These are phyloP conservation scores for Chesias legatella DNA, from an alignment of 2,888 invertebrate genomes.

Conservation along the genomic window DNA sequence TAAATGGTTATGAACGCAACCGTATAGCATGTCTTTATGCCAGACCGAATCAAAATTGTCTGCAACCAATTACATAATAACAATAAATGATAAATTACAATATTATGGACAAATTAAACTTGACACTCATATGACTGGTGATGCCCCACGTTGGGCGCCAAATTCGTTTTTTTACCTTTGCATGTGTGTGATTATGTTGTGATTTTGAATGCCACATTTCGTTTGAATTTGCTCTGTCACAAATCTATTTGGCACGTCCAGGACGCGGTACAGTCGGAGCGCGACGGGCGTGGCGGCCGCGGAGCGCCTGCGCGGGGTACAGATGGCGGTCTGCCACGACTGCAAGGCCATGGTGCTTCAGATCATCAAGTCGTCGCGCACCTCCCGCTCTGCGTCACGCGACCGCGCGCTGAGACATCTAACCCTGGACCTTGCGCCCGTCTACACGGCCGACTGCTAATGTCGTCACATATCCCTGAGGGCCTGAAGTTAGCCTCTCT, in stretches of 20 bases:
- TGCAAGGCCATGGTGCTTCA: conserved; percentile 96
- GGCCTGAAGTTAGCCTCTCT: background rate
- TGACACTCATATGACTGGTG: too few relatives aligned
- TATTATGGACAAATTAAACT: too few relatives aligned
- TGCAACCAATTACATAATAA: too few relatives aligned
- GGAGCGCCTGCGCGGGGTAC: conserved; percentile 86
- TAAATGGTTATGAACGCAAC: too few relatives aligned
- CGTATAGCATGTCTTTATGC: too few relatives aligned
- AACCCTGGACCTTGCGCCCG: conserved; percentile 90
- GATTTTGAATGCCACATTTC: too few relatives aligned
- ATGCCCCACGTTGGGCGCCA: too few relatives aligned
- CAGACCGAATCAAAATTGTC: too few relatives aligned
- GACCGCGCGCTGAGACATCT: conserved; percentile 90
- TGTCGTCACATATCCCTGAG: background rate
- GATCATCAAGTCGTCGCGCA: conserved; percentile 94
- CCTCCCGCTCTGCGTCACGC: conserved; percentile 89
- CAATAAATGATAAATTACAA: too few relatives aligned
- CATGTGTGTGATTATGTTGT: conserved; percentile 1
- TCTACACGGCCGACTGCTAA: conserved; percentile 82
- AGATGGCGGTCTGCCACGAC: conserved; percentile 96
- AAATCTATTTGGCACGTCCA: conserved; percentile 35
- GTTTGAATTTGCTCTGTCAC: too few relatives aligned
- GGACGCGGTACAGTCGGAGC: conserved; percentile 83
- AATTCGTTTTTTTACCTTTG: too few relatives aligned
- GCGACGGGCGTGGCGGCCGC: conserved; percentile 76